phyloP scores from a whole-genome alignment of 23 tunicate genomes.

The Ciona savignyi region DNA sequence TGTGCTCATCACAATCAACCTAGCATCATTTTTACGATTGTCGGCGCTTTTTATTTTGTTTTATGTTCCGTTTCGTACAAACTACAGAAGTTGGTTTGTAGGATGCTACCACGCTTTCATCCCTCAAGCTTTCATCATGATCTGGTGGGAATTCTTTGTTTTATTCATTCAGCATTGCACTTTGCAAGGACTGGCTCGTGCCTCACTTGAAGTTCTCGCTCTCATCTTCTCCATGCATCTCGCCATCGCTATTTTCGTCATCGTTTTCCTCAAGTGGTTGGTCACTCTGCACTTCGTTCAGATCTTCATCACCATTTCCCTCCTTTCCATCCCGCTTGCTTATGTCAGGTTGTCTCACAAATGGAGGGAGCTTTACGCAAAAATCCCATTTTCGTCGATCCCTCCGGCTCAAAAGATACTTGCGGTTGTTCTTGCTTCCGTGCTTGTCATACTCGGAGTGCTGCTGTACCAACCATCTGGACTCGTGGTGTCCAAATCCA shows the following conservation, averaged over 20 bases:
- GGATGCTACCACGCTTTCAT: conserved; percentile 22
- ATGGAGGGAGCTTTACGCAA: neutral
- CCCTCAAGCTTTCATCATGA: conserved; percentile 26
- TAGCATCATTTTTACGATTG: conserved; percentile 18
- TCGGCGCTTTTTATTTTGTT: conserved; percentile 4
- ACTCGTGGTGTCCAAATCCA: conserved; percentile 28
- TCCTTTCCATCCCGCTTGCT: conserved; percentile 6
- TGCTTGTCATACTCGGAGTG: conserved; percentile 5
- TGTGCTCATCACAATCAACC: conserved; percentile 21
- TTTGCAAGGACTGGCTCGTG: conserved; percentile 22
- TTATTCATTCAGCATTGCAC: conserved; percentile 27
- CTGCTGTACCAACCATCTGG: conserved; percentile 49
- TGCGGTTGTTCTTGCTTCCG: neutral
- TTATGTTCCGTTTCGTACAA: conserved; percentile 19
- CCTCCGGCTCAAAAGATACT: conserved; percentile 32
- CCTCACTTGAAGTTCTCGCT: conserved; percentile 12
- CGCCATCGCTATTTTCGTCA: conserved; percentile 10
- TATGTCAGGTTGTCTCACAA: conserved; percentile 9
- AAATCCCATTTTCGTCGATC: neutral
- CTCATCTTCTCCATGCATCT: conserved; percentile 38
- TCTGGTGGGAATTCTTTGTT: conserved; percentile 63
- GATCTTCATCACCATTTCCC: conserved; percentile 6
- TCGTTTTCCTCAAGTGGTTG: conserved; percentile 10
- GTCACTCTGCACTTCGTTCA: conserved; percentile 10
- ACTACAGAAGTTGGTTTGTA: conserved; percentile 3